Evolutionary conservation across 2,113 vertebrate genomes (phyloP).

Genomic region (Tonatia bakeri): DNA sequence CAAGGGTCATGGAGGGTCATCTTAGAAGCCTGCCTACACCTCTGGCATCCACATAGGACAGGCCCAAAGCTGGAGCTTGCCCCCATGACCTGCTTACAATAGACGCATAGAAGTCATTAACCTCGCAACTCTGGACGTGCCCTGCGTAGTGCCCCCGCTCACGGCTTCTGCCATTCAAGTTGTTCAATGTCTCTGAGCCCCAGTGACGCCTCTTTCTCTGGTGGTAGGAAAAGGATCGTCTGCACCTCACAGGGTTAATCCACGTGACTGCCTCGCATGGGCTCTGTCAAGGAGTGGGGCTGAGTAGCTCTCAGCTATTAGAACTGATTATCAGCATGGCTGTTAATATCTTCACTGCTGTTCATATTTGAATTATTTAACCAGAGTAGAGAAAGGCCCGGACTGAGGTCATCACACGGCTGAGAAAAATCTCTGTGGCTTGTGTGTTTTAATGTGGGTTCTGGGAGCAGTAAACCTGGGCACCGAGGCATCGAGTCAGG

Average conservation of each 20-base stretch:
- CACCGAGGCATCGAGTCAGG: neutral
- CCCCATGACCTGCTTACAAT: neutral
- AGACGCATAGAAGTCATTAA: neutral
- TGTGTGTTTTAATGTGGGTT: neutral
- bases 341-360: neutral
- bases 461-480: neutral
- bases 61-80: neutral
- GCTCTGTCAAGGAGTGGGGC: neutral
- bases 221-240: neutral
- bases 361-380: neutral
- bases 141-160: rapidly evolving
- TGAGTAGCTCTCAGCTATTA: neutral
- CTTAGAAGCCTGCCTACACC: neutral
- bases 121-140: neutral
- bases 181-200: neutral
- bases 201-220: neutral
- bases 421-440: neutral
- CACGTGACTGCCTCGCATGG: neutral
- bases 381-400: neutral
- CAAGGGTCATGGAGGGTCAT: neutral
- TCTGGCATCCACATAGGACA: neutral
- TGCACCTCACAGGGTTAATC: neutral
- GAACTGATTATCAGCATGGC: neutral
- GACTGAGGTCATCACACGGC: neutral
- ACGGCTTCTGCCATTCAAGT: neutral